These are phyloP conservation scores for Lutraria lutraria DNA, from an alignment of 2,888 invertebrate species.

Conservation along the genomic window DNA sequence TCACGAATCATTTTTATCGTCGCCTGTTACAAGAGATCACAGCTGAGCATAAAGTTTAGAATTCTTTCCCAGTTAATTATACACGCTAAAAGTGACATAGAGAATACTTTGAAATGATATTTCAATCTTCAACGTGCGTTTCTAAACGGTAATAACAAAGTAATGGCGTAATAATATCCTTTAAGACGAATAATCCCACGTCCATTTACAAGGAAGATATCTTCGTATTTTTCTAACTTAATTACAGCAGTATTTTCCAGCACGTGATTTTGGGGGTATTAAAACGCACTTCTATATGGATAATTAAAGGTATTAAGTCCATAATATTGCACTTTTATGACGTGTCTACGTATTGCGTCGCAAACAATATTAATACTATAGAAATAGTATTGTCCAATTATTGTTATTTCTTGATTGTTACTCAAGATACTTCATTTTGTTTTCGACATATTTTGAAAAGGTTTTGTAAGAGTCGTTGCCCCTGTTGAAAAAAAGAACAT, in stretches of 20 bases:
- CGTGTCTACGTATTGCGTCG: no score
- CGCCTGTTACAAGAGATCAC: neutral
- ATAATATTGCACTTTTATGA: no score
- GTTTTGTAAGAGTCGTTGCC: no score
- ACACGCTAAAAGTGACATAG: neutral
- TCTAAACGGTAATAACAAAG: neutral
- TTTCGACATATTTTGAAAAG: no score
- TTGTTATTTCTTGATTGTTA: no score
- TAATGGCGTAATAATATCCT: constrained; percentile 10
- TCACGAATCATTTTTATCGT: neutral
- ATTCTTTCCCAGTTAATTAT: neutral
- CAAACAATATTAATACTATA: no score
- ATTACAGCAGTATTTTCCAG: neutral
- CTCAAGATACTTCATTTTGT: no score
- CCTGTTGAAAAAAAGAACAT: no score
- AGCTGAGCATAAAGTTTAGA: neutral
- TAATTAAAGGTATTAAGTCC: no score
- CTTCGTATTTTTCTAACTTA: neutral
- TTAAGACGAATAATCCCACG: neutral
- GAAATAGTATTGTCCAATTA: no score
- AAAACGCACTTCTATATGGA: no score
- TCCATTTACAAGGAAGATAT: neutral
- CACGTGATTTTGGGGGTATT: neutral
- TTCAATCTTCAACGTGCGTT: neutral
- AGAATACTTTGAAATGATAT: neutral